These are phyloP conservation scores for Chanos chanos DNA, from an alignment of 2,797 vertebrate genomes.

Conservation along the genomic window DNA sequence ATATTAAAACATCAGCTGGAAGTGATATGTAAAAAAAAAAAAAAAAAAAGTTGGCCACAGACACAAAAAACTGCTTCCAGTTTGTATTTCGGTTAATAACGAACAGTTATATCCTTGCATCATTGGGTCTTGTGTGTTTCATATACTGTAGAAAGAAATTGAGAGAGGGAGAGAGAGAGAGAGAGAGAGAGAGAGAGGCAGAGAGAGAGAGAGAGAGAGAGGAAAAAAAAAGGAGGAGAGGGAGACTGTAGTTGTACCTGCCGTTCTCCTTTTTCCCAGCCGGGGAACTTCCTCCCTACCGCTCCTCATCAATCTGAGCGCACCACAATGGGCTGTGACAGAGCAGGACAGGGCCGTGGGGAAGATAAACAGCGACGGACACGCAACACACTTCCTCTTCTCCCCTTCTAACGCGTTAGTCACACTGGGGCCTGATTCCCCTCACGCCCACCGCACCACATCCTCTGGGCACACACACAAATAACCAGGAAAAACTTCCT, in stretches of 20 bases:
- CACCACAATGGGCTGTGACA: constrained; percentile 68
- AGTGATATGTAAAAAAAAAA: too few species aligned
- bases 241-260: not conserved
- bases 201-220: not conserved
- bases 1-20: too few species aligned
- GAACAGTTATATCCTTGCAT: too few species aligned
- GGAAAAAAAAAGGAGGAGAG: constrained; percentile 28
- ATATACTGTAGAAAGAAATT: too few species aligned
- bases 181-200: constrained; percentile 28
- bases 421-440: constrained; percentile 18
- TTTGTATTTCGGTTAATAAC: too few species aligned
- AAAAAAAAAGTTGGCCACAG: too few species aligned
- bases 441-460: constrained; percentile 34
- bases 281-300: constrained; percentile 59
- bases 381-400: constrained; percentile 48
- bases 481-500: constrained; percentile 44
- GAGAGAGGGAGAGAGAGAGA: not conserved
- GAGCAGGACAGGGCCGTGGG: constrained; percentile 49
- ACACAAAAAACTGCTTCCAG: too few species aligned
- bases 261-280: constrained; percentile 24
- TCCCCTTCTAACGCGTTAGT: constrained; percentile 24
- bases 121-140: too few species aligned
- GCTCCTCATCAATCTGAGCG: constrained; percentile 67
- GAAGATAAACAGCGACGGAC: constrained; percentile 66
- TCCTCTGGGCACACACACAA: constrained; percentile 34